Conservation (phyloP, 2,888 invertebrate species). For the Hemithea aestivaria region DNA sequence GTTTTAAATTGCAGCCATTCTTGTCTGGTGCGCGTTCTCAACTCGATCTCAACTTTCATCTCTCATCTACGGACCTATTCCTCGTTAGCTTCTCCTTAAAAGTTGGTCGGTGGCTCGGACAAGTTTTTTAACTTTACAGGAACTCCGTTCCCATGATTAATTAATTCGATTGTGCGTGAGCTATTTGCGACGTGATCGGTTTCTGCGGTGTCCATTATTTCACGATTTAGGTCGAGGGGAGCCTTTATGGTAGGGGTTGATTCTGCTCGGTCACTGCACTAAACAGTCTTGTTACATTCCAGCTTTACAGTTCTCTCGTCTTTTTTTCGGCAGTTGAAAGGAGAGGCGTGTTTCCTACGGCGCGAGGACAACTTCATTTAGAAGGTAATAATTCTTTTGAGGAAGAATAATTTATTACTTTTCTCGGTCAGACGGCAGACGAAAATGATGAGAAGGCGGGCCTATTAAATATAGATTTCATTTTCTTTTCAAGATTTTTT, state of each 20-base stretch:
- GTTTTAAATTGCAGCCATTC: constrained; percentile 78
- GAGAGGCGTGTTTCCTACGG: constrained; percentile 45
- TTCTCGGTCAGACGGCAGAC: constrained; percentile 26
- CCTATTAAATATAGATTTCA: constrained; percentile 28
- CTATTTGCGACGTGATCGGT: constrained; percentile 62
- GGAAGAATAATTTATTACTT: constrained; percentile 31
- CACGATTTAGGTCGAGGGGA: constrained; percentile 63
- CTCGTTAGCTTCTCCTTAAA: constrained; percentile 76
- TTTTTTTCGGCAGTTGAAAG: constrained; percentile 48
- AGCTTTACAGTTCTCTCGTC: constrained; percentile 48
- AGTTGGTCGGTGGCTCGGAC: constrained; percentile 60
- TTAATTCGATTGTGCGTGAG: constrained; percentile 75
- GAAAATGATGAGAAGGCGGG: constrained; percentile 25
- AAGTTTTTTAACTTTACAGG: constrained; percentile 70
- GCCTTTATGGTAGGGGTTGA: constrained; percentile 47
- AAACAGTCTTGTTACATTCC: constrained; percentile 60
- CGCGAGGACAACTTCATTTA: constrained; percentile 50
- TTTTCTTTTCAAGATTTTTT: constrained; percentile 23
- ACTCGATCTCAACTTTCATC: constrained; percentile 64
- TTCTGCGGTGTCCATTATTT: constrained; percentile 64
- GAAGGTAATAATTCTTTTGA: constrained; percentile 35
- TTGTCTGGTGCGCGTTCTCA: constrained; percentile 60
- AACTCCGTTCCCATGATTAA: constrained; percentile 72
- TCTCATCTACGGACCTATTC: constrained; percentile 61
- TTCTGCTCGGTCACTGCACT: constrained; percentile 67